A percentile compares a stretch with the other conserved stretches of the same genome.
Evolutionary conservation across 1,140 invertebrate species (phyloP).

Genomic region (Mya arenaria): DNA sequence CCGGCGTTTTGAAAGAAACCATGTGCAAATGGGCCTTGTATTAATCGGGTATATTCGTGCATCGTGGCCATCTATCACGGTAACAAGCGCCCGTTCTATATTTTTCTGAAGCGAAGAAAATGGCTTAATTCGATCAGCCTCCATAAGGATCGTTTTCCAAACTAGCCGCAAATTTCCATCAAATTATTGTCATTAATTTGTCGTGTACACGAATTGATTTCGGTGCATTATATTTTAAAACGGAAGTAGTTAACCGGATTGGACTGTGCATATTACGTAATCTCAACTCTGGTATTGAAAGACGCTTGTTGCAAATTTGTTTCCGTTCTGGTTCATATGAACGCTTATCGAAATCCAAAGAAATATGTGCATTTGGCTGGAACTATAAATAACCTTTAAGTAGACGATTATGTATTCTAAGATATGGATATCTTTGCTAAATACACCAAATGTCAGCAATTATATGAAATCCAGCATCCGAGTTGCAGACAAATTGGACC

Average conservation of each 20-base stretch:
- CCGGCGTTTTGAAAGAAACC: conserved; percentile 41
- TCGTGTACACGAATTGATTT: conserved; percentile 2
- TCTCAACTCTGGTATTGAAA: neutral
- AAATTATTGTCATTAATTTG: conserved; percentile 44
- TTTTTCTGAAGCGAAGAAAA: conserved; percentile 57
- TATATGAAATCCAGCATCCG: too few relatives aligned
- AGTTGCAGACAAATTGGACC: too few relatives aligned
- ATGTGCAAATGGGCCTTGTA: conserved; percentile 49
- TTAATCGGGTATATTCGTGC: conserved; percentile 55
- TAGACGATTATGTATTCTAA: conserved; percentile 22
- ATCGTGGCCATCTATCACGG: conserved; percentile 25
- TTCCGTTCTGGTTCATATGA: neutral
- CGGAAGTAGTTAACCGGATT: conserved; percentile 38
- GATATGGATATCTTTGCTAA: neutral
- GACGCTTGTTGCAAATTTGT: neutral
- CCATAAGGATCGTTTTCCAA: conserved; percentile 49
- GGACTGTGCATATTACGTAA: conserved; percentile 24
- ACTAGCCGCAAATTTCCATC: conserved; percentile 38
- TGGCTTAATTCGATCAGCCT: conserved; percentile 55
- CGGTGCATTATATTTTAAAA: conserved; percentile 20
- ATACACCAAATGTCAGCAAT: neutral
- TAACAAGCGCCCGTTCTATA: conserved; percentile 44
- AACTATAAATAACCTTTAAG: conserved; percentile 48
- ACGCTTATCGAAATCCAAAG: neutral
- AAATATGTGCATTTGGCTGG: neutral